A percentile compares a stretch with the other conserved stretches of the same genome.
phyloP scores from a whole-genome alignment of 2,113 vertebrate genomes.

The Leucopsar rothschildi region DNA sequence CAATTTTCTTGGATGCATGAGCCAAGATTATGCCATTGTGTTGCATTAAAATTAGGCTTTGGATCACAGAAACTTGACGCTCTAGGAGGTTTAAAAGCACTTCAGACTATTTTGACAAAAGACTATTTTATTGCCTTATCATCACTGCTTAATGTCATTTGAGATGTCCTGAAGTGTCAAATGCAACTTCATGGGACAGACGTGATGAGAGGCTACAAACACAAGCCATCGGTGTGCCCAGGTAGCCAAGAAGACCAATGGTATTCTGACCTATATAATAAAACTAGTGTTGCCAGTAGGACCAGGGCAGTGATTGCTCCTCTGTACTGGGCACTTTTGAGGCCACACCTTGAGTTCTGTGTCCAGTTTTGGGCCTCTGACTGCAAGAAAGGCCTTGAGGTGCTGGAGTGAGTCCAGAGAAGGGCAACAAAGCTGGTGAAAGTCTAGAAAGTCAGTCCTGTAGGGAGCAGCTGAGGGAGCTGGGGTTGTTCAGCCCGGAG shows the following conservation, averaged over 20 bases:
- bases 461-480: neutral
- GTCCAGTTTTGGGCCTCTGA: neutral
- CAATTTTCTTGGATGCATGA: neutral
- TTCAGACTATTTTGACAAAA: neutral
- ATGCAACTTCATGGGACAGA: neutral
- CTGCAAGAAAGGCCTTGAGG: neutral
- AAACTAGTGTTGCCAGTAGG: neutral
- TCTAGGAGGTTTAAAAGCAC: neutral
- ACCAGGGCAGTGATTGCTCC: no score
- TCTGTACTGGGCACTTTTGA: neutral
- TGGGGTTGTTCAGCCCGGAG: neutral
- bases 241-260: neutral
- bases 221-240: neutral
- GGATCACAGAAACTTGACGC: neutral
- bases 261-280: neutral
- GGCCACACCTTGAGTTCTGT: fast-evolving
- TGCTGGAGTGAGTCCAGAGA: fast-evolving
- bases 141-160: neutral
- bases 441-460: neutral
- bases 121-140: neutral
- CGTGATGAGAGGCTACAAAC: neutral
- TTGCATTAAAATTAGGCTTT: neutral
- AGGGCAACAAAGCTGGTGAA: neutral
- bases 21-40: neutral
- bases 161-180: neutral